Percentiles rank a stretch among this genome's conserved stretches.
These are phyloP conservation scores for rat (Rattus norvegicus) DNA, from an alignment of 2,113 vertebrate species.

Conservation along the genomic window GRCr8 NC_086036.1:22164001-22164500, in stretches of 20 bases:
- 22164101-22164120: not conserved
- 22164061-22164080: not conserved
- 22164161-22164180: conserved; percentile 69
- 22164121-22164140: not conserved
- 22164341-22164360: not conserved
- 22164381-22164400: not conserved
- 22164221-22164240: not conserved
- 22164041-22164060: not conserved
- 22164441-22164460: not conserved
- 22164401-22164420: not conserved
- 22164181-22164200: conserved; percentile 51
- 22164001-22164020: not conserved
- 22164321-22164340: no score
- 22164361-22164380: conserved; percentile 15
- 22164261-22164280: no score
- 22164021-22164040: not conserved
- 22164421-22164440: not conserved
- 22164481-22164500: not conserved
- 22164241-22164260: not conserved
- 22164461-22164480: not conserved
- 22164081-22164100: not conserved
- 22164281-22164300: no score
- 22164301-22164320: no score
- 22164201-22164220: not conserved
- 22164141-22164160: not conserved